Conservation (phyloP, 2,888 invertebrate species). For the Tiliacea citrago region DNA sequence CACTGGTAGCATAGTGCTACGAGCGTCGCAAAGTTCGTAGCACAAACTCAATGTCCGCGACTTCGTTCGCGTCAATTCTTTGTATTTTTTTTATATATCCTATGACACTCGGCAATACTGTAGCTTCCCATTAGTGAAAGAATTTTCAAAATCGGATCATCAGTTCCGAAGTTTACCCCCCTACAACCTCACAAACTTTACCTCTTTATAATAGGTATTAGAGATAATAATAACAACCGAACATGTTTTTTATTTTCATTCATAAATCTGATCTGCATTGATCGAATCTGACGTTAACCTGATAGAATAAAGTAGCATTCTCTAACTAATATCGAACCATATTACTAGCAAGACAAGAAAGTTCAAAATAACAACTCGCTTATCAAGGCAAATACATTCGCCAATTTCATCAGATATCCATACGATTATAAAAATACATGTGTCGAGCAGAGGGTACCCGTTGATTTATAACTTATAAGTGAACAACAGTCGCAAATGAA, state of each 20-base stretch:
- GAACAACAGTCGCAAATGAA: constrained; percentile 89
- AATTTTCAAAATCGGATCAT: too few species aligned
- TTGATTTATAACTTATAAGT: constrained; percentile 89
- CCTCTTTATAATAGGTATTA: too few species aligned
- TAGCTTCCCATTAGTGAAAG: too few species aligned
- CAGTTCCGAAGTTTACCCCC: too few species aligned
- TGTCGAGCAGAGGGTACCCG: constrained; percentile 58
- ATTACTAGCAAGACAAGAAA: background rate
- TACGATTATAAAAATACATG: constrained; percentile 29
- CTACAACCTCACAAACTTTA: too few species aligned
- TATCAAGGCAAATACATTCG: background rate
- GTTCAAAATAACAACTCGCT: background rate
- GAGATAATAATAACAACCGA: too few species aligned
- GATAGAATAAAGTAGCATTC: background rate
- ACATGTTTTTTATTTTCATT: background rate
- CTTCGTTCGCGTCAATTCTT: too few species aligned
- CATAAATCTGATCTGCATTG: background rate
- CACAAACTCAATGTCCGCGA: too few species aligned
- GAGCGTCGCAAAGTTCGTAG: constrained; percentile 17
- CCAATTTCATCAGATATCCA: background rate
- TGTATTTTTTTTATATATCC: too few species aligned
- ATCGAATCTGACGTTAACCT: background rate
- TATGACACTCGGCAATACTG: too few species aligned
- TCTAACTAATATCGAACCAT: background rate
- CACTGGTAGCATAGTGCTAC: constrained; percentile 8